These are phyloP conservation scores for Ceramica pisi DNA, from an alignment of 2,888 invertebrate genomes.

Conservation along the genomic window DNA sequence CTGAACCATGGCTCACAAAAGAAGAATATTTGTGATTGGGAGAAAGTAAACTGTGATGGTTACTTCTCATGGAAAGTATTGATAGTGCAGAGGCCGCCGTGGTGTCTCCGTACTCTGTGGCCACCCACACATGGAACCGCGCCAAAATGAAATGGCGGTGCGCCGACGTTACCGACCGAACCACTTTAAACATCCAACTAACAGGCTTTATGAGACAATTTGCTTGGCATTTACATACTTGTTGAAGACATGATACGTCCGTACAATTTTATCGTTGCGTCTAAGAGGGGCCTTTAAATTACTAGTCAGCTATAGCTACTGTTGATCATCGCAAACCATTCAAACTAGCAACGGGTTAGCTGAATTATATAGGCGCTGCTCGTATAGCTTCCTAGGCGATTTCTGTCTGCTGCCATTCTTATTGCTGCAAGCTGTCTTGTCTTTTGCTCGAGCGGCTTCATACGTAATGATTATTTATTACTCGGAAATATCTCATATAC, in stretches of 20 bases:
- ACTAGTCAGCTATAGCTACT: not conserved
- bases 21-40: too few relatives aligned
- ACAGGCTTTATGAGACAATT: conserved; percentile 65
- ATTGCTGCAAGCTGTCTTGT: not conserved
- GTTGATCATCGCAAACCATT: conserved; percentile 3
- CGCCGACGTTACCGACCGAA: conserved; percentile 60
- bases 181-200: conserved; percentile 64
- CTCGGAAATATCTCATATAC: not conserved
- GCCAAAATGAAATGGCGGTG: conserved; percentile 66
- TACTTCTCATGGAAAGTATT: too few relatives aligned
- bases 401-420: not conserved
- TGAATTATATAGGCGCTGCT: not conserved
- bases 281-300: conserved; percentile 15
- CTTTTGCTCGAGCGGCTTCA: not conserved
- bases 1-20: too few relatives aligned
- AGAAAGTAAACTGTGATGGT: too few relatives aligned
- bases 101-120: not conserved
- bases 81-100: not conserved
- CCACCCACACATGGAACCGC: conserved; percentile 61
- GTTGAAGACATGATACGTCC: conserved; percentile 58
- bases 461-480: too few relatives aligned
- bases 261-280: conserved; percentile 48
- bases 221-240: conserved; percentile 62
- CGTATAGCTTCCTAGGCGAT: not conserved
- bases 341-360: not conserved